A percentile compares a stretch with the other conserved stretches of the same genome.
phyloP scores from a whole-genome alignment of 1,140 invertebrate species.

The Drosophila nigromelanica region DNA sequence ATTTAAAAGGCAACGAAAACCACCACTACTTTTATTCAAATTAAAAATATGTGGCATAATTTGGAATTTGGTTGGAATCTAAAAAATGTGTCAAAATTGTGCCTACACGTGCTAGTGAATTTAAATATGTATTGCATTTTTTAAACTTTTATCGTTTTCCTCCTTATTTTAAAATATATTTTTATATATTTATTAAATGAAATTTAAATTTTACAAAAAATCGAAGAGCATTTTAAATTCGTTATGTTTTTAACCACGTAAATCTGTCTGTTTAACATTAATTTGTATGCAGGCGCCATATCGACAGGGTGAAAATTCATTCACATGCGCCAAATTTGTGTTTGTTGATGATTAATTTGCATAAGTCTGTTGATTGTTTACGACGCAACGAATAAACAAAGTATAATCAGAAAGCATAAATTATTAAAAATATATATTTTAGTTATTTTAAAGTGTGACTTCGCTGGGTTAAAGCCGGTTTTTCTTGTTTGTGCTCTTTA shows the following conservation, averaged over 20 bases:
- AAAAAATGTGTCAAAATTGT: neutral
- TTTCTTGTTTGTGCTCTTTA: constrained; percentile 4
- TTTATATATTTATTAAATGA: too few relatives aligned
- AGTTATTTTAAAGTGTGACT: constrained; percentile 13
- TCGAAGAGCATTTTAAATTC: constrained; percentile 4
- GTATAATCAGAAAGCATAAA: constrained; percentile 32
- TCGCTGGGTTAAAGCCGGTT: constrained; percentile 26
- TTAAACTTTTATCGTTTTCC: too few relatives aligned
- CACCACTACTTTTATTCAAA: neutral
- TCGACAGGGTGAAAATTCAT: constrained; percentile 37
- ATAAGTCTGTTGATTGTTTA: constrained; percentile 49
- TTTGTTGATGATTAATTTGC: constrained; percentile 45
- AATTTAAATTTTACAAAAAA: too few relatives aligned
- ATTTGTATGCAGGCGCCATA: constrained; percentile 45
- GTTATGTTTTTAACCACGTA: neutral
- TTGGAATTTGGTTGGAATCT: neutral
- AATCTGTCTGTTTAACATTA: constrained; percentile 19
- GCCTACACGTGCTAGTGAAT: too few relatives aligned
- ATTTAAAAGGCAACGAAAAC: neutral
- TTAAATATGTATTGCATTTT: too few relatives aligned
- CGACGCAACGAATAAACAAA: constrained; percentile 29
- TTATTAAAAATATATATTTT: constrained; percentile 8
- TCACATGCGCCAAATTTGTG: constrained; percentile 33
- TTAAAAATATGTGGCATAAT: too few relatives aligned
- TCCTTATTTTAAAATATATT: too few relatives aligned